phyloP scores from a whole-genome alignment of 2,888 invertebrate species.

The Xestobium rufovillosum region DNA sequence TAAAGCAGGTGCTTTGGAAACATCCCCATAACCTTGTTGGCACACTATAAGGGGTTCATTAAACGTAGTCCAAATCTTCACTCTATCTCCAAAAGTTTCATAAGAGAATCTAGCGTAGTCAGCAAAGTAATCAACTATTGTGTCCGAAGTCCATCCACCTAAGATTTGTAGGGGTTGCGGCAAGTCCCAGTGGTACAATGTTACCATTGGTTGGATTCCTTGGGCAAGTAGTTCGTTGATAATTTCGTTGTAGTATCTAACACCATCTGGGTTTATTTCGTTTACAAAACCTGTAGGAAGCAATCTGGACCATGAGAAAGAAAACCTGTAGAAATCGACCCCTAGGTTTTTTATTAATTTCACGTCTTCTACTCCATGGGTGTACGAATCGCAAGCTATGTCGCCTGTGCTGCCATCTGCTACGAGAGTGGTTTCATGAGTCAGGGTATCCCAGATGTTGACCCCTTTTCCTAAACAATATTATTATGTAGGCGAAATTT shows the following conservation, averaged over 20 bases:
- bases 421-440: conserved; percentile 43
- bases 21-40: not conserved
- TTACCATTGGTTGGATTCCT: conserved; percentile 52
- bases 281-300: conserved; percentile 50
- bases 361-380: conserved; percentile 24
- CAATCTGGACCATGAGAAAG: conserved; percentile 58
- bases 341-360: conserved; percentile 47
- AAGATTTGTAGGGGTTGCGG: conserved; percentile 43
- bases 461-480: conserved; percentile 57
- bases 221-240: conserved; percentile 46
- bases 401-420: conserved; percentile 39
- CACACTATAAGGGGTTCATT: conserved; percentile 27
- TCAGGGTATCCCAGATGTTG: conserved; percentile 55
- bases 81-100: conserved; percentile 24
- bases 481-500: no score
- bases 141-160: conserved; percentile 25
- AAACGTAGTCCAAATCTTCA: conserved; percentile 28
- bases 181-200: conserved; percentile 61
- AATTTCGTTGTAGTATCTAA: conserved; percentile 55
- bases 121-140: conserved; percentile 21
- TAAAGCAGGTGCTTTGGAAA: not conserved
- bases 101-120: conserved; percentile 28
- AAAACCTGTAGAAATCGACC: conserved; percentile 50
- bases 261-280: conserved; percentile 52
- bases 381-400: conserved; percentile 19